A percentile compares a stretch with the other conserved stretches of the same genome.
phyloP scores from a whole-genome alignment of 1,140 invertebrate genomes.

The Hestina assimilis region DNA sequence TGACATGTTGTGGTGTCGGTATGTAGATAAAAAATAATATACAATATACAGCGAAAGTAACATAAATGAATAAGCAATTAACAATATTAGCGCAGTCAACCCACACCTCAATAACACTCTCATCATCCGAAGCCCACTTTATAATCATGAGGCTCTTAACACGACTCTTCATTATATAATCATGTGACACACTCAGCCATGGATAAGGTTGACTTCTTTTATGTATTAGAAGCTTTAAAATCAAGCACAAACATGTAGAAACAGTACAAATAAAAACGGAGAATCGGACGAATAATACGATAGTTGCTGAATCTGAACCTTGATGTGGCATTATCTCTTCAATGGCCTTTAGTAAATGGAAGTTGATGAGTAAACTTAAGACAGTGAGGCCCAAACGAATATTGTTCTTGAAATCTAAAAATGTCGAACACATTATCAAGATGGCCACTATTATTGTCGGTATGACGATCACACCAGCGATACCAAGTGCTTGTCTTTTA shows the following conservation, averaged over 20 bases:
- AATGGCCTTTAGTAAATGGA: constrained; percentile 32
- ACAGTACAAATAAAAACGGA: constrained; percentile 38
- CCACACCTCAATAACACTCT: too few species aligned
- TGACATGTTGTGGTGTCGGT: too few species aligned
- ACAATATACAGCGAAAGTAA: too few species aligned
- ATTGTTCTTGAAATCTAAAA: constrained; percentile 29
- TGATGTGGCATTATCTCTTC: constrained; percentile 33
- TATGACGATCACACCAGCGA: constrained; percentile 32
- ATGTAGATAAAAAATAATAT: too few species aligned
- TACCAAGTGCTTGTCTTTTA: constrained; percentile 33
- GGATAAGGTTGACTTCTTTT: neutral
- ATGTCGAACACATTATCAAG: constrained; percentile 28
- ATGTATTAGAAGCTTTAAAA: constrained; percentile 25
- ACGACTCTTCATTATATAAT: too few species aligned
- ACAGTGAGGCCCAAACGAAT: constrained; percentile 26
- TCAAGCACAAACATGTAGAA: constrained; percentile 28
- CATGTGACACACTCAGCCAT: too few species aligned
- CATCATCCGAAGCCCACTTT: too few species aligned
- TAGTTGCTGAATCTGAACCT: constrained; percentile 29
- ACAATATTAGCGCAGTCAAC: too few species aligned
- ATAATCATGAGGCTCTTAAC: too few species aligned
- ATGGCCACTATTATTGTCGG: constrained; percentile 34
- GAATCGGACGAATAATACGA: constrained; percentile 33
- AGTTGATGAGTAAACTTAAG: constrained; percentile 40
- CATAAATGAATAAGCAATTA: too few species aligned